These are phyloP conservation scores for Gallinago nigripennis DNA, from an alignment of 2,797 vertebrate species.

Conservation along the genomic window DNA sequence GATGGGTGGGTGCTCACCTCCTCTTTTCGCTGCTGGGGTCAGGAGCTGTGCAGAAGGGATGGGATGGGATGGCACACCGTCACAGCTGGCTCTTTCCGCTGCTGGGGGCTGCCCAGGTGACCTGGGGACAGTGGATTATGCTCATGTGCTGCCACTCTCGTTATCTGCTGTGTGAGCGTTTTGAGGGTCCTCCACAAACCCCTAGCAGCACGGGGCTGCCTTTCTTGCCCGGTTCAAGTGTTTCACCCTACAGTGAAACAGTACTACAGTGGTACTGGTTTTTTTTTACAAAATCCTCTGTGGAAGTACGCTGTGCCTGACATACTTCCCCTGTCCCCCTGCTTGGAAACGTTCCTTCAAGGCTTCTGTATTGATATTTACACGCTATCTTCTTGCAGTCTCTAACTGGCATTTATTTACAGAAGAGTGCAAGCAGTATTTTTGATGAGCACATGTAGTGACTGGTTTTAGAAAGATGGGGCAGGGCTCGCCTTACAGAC, in stretches of 20 bases:
- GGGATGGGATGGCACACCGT: neutral
- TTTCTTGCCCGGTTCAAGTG: neutral
- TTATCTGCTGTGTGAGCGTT: neutral
- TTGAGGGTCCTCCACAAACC: neutral
- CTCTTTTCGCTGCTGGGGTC: neutral
- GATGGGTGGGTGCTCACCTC: accelerated
- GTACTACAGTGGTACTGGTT: neutral
- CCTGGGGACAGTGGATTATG: neutral
- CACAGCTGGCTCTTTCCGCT: neutral
- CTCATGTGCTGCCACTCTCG: accelerated
- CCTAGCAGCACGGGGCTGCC: neutral
- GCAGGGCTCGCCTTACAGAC: conserved; percentile 28
- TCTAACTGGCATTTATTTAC: neutral
- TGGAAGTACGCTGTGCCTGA: neutral
- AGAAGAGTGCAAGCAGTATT: neutral
- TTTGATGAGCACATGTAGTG: conserved; percentile 43
- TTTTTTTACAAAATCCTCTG: neutral
- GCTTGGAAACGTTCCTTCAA: neutral
- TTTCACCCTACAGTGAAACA: neutral
- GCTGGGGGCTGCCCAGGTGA: neutral
- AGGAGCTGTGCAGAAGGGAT: neutral
- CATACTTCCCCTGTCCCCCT: neutral
- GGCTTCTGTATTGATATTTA: neutral
- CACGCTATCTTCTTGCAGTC: neutral
- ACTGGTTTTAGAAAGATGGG: conserved; percentile 46